Evolutionary conservation across 2,888 invertebrate genomes (phyloP).

Genomic region (Neoitamus cyanurus): DNA sequence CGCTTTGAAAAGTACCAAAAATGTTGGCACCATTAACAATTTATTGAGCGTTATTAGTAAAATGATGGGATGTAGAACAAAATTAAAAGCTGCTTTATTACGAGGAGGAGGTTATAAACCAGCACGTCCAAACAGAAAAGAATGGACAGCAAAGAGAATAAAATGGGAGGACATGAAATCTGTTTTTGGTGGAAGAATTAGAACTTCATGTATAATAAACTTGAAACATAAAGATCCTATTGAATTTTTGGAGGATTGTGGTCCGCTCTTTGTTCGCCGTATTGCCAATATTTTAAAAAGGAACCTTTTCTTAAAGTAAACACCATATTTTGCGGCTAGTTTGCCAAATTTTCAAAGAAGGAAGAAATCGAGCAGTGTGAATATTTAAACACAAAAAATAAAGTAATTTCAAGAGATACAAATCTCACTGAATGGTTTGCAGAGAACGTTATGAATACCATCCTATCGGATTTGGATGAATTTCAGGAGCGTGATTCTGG

Average conservation of each 20-base stretch:
- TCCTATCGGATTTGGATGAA: not conserved
- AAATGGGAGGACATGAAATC: not conserved
- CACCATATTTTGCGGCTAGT: not conserved
- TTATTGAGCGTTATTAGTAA: not conserved
- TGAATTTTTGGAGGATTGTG: slow-evolving; percentile 1
- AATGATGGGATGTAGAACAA: not conserved
- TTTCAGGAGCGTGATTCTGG: slow-evolving; percentile 4
- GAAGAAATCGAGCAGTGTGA: not conserved
- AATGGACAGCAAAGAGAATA: not conserved
- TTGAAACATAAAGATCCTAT: not conserved
- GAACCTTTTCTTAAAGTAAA: slow-evolving; percentile 16
- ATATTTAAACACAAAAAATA: slow-evolving; percentile 24
- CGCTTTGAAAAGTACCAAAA: not conserved
- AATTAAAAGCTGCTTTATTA: not conserved
- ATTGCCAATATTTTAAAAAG: slow-evolving; percentile 17
- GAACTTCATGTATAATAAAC: not conserved
- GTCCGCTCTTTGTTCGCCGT: not conserved
- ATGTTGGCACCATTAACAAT: not conserved
- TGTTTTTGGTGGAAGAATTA: not conserved
- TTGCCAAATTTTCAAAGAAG: not conserved
- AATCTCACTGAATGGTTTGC: slow-evolving; percentile 4
- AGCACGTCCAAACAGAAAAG: not conserved
- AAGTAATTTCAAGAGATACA: slow-evolving; percentile 24
- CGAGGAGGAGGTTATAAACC: slow-evolving; percentile 1
- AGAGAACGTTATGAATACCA: slow-evolving; percentile 6